These are phyloP conservation scores for Nylanderia fulva DNA, from an alignment of 1,140 invertebrate species.

Conservation along the genomic window DNA sequence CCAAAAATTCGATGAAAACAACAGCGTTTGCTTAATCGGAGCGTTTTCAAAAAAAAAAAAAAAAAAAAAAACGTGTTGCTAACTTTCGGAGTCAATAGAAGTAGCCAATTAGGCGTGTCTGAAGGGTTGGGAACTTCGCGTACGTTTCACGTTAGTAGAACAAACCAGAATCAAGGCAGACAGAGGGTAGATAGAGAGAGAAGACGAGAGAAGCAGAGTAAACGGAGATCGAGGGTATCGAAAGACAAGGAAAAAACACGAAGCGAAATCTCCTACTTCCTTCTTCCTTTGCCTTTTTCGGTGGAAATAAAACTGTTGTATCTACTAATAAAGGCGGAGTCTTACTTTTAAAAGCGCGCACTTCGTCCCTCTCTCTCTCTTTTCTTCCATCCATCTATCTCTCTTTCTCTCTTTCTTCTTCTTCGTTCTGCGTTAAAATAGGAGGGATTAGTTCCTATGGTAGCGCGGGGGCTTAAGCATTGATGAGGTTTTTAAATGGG, in stretches of 20 bases:
- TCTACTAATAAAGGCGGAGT: conserved; percentile 85
- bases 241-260: conserved; percentile 55
- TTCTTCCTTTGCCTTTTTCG: conserved; percentile 66
- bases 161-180: conserved; percentile 36
- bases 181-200: background rate
- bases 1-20: background rate
- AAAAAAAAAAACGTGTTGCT: conserved; percentile 12
- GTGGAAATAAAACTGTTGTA: conserved; percentile 84
- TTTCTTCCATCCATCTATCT: background rate
- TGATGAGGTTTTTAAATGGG: conserved; percentile 87
- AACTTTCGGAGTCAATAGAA: conserved; percentile 28
- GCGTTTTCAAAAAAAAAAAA: background rate
- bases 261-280: conserved; percentile 29
- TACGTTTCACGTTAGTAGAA: conserved; percentile 53
- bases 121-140: conserved; percentile 11
- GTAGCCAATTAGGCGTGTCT: conserved; percentile 63
- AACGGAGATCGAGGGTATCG: conserved; percentile 29
- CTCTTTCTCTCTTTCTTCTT: conserved; percentile 54
- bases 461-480: conserved; percentile 86
- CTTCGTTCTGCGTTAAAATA: conserved; percentile 84
- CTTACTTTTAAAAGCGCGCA: conserved; percentile 85
- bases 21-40: background rate
- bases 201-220: background rate
- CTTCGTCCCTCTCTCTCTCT: conserved; percentile 38
- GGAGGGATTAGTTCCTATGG: conserved; percentile 86